phyloP scores from a whole-genome alignment of 1,140 invertebrate genomes.

The Leptonema lineaticorne region DNA sequence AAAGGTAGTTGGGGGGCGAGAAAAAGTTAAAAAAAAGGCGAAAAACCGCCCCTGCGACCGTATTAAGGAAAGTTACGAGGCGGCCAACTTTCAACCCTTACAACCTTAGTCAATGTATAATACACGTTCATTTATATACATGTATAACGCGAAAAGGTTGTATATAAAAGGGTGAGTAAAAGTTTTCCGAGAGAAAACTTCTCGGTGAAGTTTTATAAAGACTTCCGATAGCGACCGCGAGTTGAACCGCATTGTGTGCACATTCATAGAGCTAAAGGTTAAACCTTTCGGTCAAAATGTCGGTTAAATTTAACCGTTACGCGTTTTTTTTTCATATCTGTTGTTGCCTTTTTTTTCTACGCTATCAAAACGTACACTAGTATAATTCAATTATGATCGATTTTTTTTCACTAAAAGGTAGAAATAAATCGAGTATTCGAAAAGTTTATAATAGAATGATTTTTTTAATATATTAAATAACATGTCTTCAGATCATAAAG shows the following conservation, averaged over 20 bases:
- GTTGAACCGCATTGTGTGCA: neutral
- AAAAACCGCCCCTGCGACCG: neutral
- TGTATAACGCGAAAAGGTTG: neutral
- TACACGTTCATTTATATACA: neutral
- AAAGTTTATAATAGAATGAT: no score
- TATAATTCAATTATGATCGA: no score
- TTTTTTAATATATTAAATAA: no score
- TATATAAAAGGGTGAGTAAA: neutral
- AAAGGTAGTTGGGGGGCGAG: no score
- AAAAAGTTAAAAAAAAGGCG: no score
- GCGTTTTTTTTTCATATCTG: no score
- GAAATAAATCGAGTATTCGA: no score
- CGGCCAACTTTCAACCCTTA: constrained; percentile 6
- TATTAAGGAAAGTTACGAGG: constrained; percentile 7
- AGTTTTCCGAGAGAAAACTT: constrained; percentile 6
- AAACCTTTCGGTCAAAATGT: neutral
- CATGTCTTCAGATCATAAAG: no score
- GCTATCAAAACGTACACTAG: no score
- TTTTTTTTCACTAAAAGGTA: no score
- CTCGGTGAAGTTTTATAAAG: neutral
- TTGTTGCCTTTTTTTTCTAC: no score
- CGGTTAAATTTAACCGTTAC: no score
- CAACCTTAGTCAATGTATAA: neutral
- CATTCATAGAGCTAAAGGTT: neutral
- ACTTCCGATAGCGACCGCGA: neutral